phyloP scores from a whole-genome alignment of 2,888 invertebrate genomes.

The Zygothrica quintamaculata region DNA sequence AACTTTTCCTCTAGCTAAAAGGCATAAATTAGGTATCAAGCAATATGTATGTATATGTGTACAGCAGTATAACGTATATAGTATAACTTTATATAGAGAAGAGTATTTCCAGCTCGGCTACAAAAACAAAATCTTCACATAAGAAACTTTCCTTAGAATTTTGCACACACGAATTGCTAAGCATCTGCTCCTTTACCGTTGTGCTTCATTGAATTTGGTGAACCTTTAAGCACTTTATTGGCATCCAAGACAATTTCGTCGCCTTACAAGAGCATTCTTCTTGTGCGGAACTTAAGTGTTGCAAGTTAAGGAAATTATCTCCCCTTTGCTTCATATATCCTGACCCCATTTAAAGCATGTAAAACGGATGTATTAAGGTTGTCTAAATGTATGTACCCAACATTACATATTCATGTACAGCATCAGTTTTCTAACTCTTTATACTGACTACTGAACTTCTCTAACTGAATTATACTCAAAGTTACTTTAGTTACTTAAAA shows the following conservation, averaged over 20 bases:
- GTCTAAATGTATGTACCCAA: not conserved
- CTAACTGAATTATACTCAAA: too few relatives aligned
- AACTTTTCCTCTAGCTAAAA: too few relatives aligned
- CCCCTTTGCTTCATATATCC: not conserved
- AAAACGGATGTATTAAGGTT: too few relatives aligned
- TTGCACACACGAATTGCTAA: constrained; percentile 65
- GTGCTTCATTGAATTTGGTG: constrained; percentile 49
- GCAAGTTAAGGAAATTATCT: constrained; percentile 1
- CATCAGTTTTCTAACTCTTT: too few relatives aligned
- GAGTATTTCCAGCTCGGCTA: constrained; percentile 3
- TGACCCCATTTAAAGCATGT: too few relatives aligned
- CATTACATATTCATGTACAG: too few relatives aligned
- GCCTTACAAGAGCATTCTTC: not conserved
- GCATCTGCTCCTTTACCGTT: constrained; percentile 46
- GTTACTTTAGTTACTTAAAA: too few relatives aligned
- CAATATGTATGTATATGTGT: too few relatives aligned
- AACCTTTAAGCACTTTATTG: constrained; percentile 53
- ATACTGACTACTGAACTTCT: too few relatives aligned
- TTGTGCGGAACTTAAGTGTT: constrained; percentile 1
- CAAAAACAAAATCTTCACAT: constrained; percentile 10
- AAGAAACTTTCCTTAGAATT: constrained; percentile 36
- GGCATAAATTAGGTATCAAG: too few relatives aligned
- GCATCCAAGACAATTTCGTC: constrained; percentile 15
- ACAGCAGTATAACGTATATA: too few relatives aligned
- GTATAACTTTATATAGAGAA: too few relatives aligned